A percentile compares a stretch with the other conserved stretches of the same genome.
Conservation (phyloP, 2,797 vertebrate species). For the Acipenser oxyrinchus region DNA sequence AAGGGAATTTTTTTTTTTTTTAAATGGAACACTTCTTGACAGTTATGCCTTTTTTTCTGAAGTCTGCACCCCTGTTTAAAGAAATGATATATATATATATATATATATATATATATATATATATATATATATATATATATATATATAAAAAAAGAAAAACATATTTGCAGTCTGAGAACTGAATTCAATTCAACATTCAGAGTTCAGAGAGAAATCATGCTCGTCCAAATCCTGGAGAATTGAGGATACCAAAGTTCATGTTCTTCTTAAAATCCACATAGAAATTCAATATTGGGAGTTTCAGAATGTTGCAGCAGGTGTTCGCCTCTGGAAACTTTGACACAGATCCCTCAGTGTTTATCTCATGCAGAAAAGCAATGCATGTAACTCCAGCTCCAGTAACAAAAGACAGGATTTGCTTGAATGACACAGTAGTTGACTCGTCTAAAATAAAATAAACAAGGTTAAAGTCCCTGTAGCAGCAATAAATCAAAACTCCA, state of each 20-base stretch:
- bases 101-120: too few species aligned
- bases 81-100: too few species aligned
- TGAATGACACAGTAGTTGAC: not conserved
- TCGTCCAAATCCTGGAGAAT: not conserved
- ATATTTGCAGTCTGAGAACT: not conserved
- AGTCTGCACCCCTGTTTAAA: too few species aligned
- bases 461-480: not conserved
- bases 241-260: not conserved
- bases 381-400: not conserved
- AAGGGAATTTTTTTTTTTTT: too few species aligned
- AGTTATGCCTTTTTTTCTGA: too few species aligned
- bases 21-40: too few species aligned
- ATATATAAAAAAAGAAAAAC: not conserved
- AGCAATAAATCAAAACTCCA: not conserved
- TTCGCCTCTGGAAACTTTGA: not conserved
- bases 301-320: not conserved
- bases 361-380: not conserved
- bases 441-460: not conserved
- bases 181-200: too few species aligned
- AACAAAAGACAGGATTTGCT: not conserved
- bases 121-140: too few species aligned
- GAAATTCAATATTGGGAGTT: not conserved
- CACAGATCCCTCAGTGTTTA: not conserved
- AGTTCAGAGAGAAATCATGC: not conserved
- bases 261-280: not conserved